Base-by-base conservation (phyloP, 2,888 invertebrate genomes). In the Drosophila merina region DNA sequence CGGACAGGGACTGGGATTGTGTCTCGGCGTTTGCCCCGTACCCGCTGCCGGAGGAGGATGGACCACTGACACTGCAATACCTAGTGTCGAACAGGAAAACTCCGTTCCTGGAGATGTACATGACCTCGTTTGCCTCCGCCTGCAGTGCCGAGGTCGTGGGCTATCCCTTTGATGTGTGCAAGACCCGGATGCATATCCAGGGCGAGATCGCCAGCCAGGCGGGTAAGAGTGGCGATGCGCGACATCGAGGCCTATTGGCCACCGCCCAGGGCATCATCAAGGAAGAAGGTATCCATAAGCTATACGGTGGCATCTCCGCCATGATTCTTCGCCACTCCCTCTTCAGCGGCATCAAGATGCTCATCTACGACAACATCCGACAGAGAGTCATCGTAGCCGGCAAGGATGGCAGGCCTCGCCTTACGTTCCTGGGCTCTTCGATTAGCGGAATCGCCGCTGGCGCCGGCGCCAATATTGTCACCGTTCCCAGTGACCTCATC, bases 401-500 rank as follows among this genome's bases (percentile, higher is more conserved):
- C 7, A 40, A 40, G 40, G 40, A 40, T 40, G 40, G 40, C 40
- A 14, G 40, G 8, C 40, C 14, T 12, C 40, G 40, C 5, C 40
- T 40, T 1, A 40, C 40, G 3, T 40, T 40, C 40, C 12, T 40
- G 14, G 40, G 40, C n/a, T 40, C 40, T 7, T 40, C 40, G 5
- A 40, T 40, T 7, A 40, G 40, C 14, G 40, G 40, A 7, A 40
- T 40, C 2, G 40, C 40, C 7, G 40, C 40, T 7, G 40, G 40
- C 1, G 40, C 40, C 3, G 40, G 40, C 7, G 40, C 40, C 40
- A 40, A 7, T n/a, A 54, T 78, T 25, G 6, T 68, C 1, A 50
- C 95, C 44, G 96, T 96, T 76, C 97, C 98, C 0, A 95, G 97
- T 0, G 97, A 98, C 93, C 93, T 98, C 71, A 94, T 97, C 80